A percentile compares a stretch with the other conserved stretches of the same genome.
Conservation (phyloP, 2,113 vertebrate genomes). For the Dinomys branickii region DNA sequence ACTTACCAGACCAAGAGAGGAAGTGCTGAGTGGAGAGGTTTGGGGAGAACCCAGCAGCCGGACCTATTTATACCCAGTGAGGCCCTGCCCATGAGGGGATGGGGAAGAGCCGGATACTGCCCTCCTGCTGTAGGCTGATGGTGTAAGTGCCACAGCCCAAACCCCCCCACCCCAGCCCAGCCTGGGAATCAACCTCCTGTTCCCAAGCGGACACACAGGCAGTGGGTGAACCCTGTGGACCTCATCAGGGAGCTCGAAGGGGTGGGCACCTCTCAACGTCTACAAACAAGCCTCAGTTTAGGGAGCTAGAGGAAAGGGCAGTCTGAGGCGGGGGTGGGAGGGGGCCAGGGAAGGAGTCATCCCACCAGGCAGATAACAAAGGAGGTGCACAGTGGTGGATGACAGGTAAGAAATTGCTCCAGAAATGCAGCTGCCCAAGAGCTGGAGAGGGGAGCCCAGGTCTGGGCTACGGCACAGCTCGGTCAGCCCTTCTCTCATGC, state of each 20-base stretch:
- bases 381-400: background rate
- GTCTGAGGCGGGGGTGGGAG: background rate
- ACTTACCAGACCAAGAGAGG: conserved; percentile 14
- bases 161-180: background rate
- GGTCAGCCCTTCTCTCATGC: background rate
- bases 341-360: too few species aligned
- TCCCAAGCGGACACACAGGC: background rate
- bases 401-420: background rate
- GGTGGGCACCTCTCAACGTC: background rate
- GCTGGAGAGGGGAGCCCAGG: background rate
- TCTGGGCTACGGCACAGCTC: background rate
- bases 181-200: background rate
- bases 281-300: background rate
- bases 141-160: background rate
- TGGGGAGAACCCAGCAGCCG: background rate
- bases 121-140: background rate
- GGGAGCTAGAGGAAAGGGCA: background rate
- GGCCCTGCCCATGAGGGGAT: conserved; percentile 72
- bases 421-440: background rate
- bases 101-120: conserved; percentile 13
- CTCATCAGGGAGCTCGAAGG: background rate
- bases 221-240: background rate
- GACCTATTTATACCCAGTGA: conserved; percentile 77
- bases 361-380: background rate
- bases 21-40: conserved; percentile 19